Base-by-base conservation (phyloP, 2,113 vertebrate species). In the Phocoena phocoena region DNA sequence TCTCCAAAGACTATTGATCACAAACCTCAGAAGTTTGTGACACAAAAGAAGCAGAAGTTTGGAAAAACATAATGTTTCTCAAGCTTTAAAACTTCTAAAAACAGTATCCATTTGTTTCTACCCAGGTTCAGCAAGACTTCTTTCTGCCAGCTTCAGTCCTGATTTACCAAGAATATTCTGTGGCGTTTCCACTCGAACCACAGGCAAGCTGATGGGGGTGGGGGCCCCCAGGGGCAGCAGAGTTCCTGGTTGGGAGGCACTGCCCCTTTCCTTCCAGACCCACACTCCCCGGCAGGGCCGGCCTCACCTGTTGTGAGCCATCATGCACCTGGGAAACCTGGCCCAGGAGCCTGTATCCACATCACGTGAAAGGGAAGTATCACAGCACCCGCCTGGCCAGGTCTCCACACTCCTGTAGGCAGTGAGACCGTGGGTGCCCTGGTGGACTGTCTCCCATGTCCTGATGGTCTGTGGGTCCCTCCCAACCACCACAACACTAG, bases 31-130 rank as follows among this genome's bases (percentile, higher is more conserved):
- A 88, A 62, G 62, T 73, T 70, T 97, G 55, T 93, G 92, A 97
- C 80, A 47, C 71, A 77, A 47, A 96, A 96, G 88, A 94, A 82
- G 50, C 77, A 88, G 25, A 95, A 94, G 93, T 68, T 97, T 28
- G 68, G 63, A 13, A 79, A 82, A 70, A n/a, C 2, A 4, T 38
- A 82, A 82, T 92, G 67, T 55, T 5, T 95, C 62, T 60, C 88
- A 81, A 71, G 53, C 38, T 96, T 97, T 96, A 94, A 95, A 88
- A 18, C 11, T 91, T 89, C 26, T 84, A 53, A 84, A 96, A 92
- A 63, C 67, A 76, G 65, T 31, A 58, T 50, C 62, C 26, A 3
- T 62, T 95, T 25, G n/a, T 53, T 62, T 33, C 74, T 0, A 4
- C 28, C n/a, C 4, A 20, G 3, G n/a, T 15, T 26, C 73, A 3